These are phyloP conservation scores for Parnassius orleans DNA, from an alignment of 2,888 invertebrate species.

Conservation along the genomic window DNA sequence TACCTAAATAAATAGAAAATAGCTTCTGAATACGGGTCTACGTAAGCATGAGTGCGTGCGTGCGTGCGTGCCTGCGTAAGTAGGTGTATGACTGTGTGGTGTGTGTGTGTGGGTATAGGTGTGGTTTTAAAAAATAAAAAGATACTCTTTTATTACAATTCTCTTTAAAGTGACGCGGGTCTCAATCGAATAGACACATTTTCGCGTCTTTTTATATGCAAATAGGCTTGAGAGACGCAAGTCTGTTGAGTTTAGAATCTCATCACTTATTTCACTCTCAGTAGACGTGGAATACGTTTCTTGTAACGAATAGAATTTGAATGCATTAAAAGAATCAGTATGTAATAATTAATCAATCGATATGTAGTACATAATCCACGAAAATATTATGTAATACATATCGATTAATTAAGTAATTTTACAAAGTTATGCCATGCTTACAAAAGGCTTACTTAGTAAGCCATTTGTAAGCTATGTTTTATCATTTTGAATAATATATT, in stretches of 20 bases:
- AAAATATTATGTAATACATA: background rate
- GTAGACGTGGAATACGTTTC: conserved; percentile 24
- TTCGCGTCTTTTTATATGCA: conserved; percentile 25
- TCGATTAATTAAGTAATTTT: background rate
- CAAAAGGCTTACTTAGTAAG: too few species aligned
- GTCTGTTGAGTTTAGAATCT: conserved; percentile 25
- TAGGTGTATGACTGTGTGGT: too few species aligned
- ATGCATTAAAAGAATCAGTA: conserved; percentile 13
- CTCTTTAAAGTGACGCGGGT: background rate
- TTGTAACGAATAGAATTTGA: conserved; percentile 25
- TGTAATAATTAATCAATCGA: background rate
- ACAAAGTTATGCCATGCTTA: too few species aligned
- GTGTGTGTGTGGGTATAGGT: too few species aligned
- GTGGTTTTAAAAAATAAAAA: too few species aligned
- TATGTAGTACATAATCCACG: background rate
- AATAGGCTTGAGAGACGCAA: conserved; percentile 21
- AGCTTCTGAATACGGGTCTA: too few species aligned
- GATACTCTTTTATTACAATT: too few species aligned
- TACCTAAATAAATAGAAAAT: too few species aligned
- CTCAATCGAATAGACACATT: conserved; percentile 20
- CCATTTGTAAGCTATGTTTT: too few species aligned
- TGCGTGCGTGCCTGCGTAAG: too few species aligned
- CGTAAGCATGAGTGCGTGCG: too few species aligned
- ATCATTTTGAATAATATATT: too few species aligned
- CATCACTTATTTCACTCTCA: conserved; percentile 25